Base-by-base conservation (phyloP, 2,888 invertebrate genomes). In the Microplitis manilae region DNA sequence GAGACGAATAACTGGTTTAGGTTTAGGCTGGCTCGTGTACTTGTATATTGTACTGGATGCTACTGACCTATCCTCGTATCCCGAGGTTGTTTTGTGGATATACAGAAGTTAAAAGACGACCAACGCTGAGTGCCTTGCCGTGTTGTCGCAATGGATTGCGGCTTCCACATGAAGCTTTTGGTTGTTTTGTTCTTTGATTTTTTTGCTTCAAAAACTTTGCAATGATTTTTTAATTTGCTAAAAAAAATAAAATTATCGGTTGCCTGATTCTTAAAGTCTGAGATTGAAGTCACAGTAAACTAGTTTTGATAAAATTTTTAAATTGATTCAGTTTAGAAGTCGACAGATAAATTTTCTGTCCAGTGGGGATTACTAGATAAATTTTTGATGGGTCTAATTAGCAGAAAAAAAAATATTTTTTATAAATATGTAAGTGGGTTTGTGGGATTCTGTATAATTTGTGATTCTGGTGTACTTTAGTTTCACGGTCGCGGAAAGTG, bases 401-500 rank as follows among this genome's bases (percentile, higher is more conserved):
- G 30, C 30, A 30, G 30, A 4, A 30, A 30, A 30, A 30, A 30
- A 30, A 30, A 30, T 30, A 4, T 30, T 30, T 30, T 30, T 30
- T 30, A 2, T 2, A 30, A 30, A 30, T 30, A 50, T 50, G 50
- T 50, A 50, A 50, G 50, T 50, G 50, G 50, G 50, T 50, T 13
- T 2, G 50, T 50, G 13, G 50, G 50, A 50, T 50, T 50, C 50
- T 50, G 50, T 13, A 50, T 5, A 50, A 50, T 50, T 50, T 50
- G 8, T 8, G 50, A 13, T 50, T 13, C 50, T 13, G 9, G 13
- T 50, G 50, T 50, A 50, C 9, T 50, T 13, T 86, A 73, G 77
- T 77, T 77, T 88, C 87, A 88, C 84, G 88, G 87, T 88, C 87
- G 86, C 86, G 83, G 88, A 88, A 89, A 89, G 89, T 89, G 88